phyloP scores from a whole-genome alignment of 2,113 vertebrate genomes.

The Pollimyrus isidori region DNA sequence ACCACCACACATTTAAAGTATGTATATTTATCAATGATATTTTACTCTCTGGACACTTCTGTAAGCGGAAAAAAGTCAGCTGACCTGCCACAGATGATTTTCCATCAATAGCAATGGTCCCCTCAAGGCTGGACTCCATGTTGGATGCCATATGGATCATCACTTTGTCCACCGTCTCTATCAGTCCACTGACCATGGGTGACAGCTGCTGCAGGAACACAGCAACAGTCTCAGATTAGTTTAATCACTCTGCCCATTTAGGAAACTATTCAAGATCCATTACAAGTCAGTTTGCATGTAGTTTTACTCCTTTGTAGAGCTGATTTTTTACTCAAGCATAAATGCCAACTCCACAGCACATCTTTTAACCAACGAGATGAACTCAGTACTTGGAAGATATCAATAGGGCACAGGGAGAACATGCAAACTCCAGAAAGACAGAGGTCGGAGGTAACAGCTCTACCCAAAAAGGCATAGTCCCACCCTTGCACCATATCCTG shows the following conservation, averaged over 20 bases:
- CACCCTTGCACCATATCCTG: background rate
- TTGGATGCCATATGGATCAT: slow-evolving; percentile 68
- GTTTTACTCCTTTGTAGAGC: background rate
- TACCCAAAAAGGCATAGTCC: background rate
- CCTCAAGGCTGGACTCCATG: slow-evolving; percentile 41
- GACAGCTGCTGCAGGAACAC: slow-evolving; percentile 38
- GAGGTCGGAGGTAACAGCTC: background rate
- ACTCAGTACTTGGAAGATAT: background rate
- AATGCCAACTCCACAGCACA: background rate
- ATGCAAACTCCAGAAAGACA: background rate
- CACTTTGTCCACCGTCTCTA: slow-evolving; percentile 75
- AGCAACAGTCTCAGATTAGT: background rate
- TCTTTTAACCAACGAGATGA: background rate
- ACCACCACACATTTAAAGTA: background rate
- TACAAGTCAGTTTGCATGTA: background rate
- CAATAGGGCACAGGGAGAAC: background rate
- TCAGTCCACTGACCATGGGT: slow-evolving; percentile 59
- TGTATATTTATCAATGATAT: background rate
- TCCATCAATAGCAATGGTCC: slow-evolving; percentile 62
- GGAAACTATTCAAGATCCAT: background rate
- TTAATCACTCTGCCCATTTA: background rate
- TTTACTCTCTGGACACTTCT: background rate
- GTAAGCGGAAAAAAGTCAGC: background rate
- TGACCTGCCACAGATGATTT: slow-evolving; percentile 79
- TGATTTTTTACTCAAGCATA: background rate